Percentiles rank a stretch among this genome's conserved stretches.
Conservation (phyloP, 1,140 invertebrate genomes). For the Drosophila kurseongensis region DNA sequence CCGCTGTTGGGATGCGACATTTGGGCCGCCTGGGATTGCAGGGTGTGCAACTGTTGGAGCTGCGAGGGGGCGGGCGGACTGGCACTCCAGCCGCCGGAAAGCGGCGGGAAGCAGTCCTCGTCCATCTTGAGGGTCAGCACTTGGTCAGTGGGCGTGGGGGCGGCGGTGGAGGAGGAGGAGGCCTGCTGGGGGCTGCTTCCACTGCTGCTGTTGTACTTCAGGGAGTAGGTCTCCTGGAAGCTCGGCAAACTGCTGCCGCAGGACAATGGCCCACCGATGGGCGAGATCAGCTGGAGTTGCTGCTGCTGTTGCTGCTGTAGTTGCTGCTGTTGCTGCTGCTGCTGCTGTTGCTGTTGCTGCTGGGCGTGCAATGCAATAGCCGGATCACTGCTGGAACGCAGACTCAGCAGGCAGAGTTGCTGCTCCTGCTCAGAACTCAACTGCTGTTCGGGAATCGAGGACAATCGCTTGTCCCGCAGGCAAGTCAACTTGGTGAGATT, state of each 20-base stretch:
- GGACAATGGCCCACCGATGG: conserved; percentile 68
- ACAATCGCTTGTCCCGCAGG: conserved; percentile 82
- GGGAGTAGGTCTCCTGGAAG: conserved; percentile 94
- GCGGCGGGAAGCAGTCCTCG: conserved; percentile 89
- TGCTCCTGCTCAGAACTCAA: conserved; percentile 73
- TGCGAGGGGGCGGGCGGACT: conserved; percentile 43
- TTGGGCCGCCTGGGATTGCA: conserved; percentile 48
- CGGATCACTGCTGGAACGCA: conserved; percentile 83
- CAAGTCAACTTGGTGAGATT: conserved; percentile 82
- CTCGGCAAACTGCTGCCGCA: conserved; percentile 90
- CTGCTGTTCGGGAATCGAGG: conserved; percentile 84
- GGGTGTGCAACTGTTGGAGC: conserved; percentile 63
- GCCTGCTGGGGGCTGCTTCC: conserved; percentile 61
- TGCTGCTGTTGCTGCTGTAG: conserved; percentile 51
- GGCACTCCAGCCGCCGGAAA: conserved; percentile 49
- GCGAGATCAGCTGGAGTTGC: conserved; percentile 70
- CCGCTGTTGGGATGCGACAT: conserved; percentile 42
- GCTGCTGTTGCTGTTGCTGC: conserved; percentile 58
- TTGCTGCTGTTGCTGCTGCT: conserved; percentile 33
- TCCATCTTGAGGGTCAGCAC: conserved; percentile 90
- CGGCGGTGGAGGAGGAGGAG: conserved; percentile 35
- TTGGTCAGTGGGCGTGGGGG: conserved; percentile 69
- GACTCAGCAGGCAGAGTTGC: conserved; percentile 68
- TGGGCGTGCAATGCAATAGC: conserved; percentile 77
- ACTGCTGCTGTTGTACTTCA: conserved; percentile 86